phyloP scores from a whole-genome alignment of 2,888 invertebrate species.

The Caenorhabditis macrosperma region DNA sequence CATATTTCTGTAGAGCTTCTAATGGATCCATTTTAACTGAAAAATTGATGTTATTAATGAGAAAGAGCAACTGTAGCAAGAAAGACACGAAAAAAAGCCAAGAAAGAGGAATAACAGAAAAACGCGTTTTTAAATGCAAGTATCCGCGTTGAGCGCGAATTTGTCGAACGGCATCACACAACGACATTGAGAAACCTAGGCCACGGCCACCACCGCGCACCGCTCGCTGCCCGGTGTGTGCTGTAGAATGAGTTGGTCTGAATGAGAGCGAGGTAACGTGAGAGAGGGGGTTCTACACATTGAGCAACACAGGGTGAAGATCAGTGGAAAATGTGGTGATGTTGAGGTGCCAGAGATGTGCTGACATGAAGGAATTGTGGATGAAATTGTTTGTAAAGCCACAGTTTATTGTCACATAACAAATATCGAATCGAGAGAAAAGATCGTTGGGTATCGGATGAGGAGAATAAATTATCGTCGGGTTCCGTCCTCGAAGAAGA shows the following conservation, averaged over 20 bases:
- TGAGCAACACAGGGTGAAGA: too few relatives aligned
- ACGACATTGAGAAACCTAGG: background rate
- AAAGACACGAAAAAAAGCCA: background rate
- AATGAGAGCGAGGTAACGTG: too few relatives aligned
- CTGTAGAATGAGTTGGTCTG: too few relatives aligned
- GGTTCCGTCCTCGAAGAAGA: slow-evolving; percentile 57
- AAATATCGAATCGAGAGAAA: background rate
- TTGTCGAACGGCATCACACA: background rate
- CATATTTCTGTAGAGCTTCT: slow-evolving; percentile 46
- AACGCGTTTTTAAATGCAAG: too few relatives aligned
- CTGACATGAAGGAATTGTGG: too few relatives aligned
- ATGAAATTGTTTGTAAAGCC: slow-evolving; percentile 9
- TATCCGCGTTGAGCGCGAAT: too few relatives aligned
- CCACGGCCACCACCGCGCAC: background rate
- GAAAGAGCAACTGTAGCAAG: background rate
- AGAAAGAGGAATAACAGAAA: background rate
- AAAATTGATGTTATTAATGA: background rate
- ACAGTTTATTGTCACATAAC: slow-evolving; percentile 7
- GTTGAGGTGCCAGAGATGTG: too few relatives aligned
- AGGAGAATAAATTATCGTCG: slow-evolving; percentile 33
- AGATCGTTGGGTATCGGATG: background rate
- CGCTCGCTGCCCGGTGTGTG: too few relatives aligned
- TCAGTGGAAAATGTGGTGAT: too few relatives aligned
- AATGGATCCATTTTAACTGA: slow-evolving; percentile 58
- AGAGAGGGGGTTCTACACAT: too few relatives aligned